These are phyloP conservation scores for Watsonalla binaria DNA, from an alignment of 2,888 invertebrate species.

Conservation along the genomic window DNA sequence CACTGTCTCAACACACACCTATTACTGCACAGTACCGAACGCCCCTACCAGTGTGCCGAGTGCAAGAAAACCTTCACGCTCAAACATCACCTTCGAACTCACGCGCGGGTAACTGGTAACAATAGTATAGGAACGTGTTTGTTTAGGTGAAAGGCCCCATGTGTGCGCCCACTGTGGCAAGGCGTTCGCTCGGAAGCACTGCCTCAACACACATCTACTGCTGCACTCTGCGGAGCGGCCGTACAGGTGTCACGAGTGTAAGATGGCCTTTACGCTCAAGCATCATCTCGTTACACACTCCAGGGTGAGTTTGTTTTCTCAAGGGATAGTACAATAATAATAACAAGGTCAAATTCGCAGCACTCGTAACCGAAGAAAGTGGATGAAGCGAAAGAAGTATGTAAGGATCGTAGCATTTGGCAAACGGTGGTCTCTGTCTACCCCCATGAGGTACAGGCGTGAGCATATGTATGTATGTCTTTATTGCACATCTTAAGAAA, in stretches of 20 bases:
- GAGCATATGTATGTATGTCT: too few relatives aligned
- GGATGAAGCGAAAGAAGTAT: too few relatives aligned
- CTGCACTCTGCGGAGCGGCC: constrained; percentile 90
- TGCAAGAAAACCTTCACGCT: constrained; percentile 90
- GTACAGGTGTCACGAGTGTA: constrained; percentile 90
- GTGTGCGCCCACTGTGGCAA: constrained; percentile 89
- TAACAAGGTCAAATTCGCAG: too few relatives aligned
- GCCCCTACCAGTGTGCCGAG: constrained; percentile 87
- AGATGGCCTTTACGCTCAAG: constrained; percentile 91
- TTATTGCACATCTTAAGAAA: too few relatives aligned
- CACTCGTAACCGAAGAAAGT: too few relatives aligned
- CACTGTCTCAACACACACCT: constrained; percentile 89
- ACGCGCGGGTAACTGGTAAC: constrained; percentile 80
- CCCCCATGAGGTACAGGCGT: too few relatives aligned
- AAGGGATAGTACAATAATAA: too few relatives aligned
- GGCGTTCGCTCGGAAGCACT: constrained; percentile 89
- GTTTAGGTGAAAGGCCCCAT: constrained; percentile 84
- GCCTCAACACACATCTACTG: constrained; percentile 88
- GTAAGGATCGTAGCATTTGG: too few relatives aligned
- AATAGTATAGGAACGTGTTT: constrained; percentile 56
- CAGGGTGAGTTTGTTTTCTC: constrained; percentile 69
- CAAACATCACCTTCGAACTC: constrained; percentile 88
- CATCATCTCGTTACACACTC: constrained; percentile 90
- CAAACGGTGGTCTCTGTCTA: too few relatives aligned
- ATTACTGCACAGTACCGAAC: constrained; percentile 85